These are phyloP conservation scores for Vespertilio murinus DNA, from an alignment of 2,797 vertebrate species.

Conservation along the genomic window DNA sequence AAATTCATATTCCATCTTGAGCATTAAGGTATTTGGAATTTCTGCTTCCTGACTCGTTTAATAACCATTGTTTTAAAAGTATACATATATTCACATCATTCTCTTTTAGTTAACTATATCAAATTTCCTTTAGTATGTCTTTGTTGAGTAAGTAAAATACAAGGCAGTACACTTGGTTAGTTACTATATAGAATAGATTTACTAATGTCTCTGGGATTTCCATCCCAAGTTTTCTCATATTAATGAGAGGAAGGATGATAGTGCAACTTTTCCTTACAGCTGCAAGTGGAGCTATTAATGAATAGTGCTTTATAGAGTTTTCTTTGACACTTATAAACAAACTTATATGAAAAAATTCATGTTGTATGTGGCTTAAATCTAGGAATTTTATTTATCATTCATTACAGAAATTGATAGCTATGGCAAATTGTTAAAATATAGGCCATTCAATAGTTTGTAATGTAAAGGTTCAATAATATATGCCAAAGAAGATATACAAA, in stretches of 20 bases:
- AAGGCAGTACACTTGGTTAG: background rate
- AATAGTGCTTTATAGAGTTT: conserved; percentile 44
- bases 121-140: conserved; percentile 43
- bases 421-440: conserved; percentile 78
- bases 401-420: conserved; percentile 79
- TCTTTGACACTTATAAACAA: conserved; percentile 74
- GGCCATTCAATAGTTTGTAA: background rate
- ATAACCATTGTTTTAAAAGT: background rate
- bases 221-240: background rate
- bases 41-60: background rate
- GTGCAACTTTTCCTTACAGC: background rate
- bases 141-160: background rate
- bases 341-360: conserved; percentile 78
- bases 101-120: conserved; percentile 43
- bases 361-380: conserved; percentile 76
- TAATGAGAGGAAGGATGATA: conserved; percentile 9
- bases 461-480: background rate
- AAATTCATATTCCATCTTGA: background rate
- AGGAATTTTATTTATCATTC: conserved; percentile 75
- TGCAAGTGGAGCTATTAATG: conserved; percentile 47
- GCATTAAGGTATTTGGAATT: background rate
- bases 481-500: conserved; percentile 69
- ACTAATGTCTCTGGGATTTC: background rate
- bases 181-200: background rate
- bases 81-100: background rate